Base-by-base conservation (phyloP, 2,797 vertebrate genomes). In the Okamejei kenojei region DNA sequence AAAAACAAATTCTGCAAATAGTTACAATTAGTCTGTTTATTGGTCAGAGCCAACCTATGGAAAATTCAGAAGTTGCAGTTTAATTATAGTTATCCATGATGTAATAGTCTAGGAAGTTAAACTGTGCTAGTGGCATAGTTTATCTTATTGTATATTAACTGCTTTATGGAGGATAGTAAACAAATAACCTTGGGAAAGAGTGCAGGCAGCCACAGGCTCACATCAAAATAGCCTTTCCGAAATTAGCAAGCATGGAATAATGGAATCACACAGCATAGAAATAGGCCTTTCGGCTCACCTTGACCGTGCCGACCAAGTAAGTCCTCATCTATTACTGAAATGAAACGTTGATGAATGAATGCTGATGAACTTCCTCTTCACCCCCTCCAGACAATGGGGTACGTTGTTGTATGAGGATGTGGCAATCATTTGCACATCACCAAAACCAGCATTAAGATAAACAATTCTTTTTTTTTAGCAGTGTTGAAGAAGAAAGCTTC, bases 51-150 rank as follows among this genome's bases (percentile, higher is more conserved):
- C 63, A 88, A 88, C 81, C n/a, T 65, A 10, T 88, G 84, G 84
- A 88, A 88, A 7, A 32, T 88, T 73, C 35, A n/a, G 90, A 73
- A 76, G 73, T 92, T 92, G 26, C 5, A 29, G 38, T 74, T 11
- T 45, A 91, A 91, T 91, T 91, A 91, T 91, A 91, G 38, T 74
- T 38, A 91, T 19, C 65, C 26, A 58, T 73, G 68, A 92, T 92
- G 90, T n/a, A 29, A 35, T n/a, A 54, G 35, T 92, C 90, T 76
- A 58, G 90, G 90, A 92, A 92, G 90, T 35, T 76, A 29, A 54
- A 6, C 26, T 45, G 90, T 73, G 29, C 71, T 91, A 73, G 35
- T 91, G 35, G 19, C 35, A 1, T 6, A 32, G 35, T 10, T 73
- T 91, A 54, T 92, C 73, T 92, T 76, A 15, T 26, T 73, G 73